These are phyloP conservation scores for Ciconia boyciana DNA, from an alignment of 2,113 vertebrate species.

Conservation along the genomic window DNA sequence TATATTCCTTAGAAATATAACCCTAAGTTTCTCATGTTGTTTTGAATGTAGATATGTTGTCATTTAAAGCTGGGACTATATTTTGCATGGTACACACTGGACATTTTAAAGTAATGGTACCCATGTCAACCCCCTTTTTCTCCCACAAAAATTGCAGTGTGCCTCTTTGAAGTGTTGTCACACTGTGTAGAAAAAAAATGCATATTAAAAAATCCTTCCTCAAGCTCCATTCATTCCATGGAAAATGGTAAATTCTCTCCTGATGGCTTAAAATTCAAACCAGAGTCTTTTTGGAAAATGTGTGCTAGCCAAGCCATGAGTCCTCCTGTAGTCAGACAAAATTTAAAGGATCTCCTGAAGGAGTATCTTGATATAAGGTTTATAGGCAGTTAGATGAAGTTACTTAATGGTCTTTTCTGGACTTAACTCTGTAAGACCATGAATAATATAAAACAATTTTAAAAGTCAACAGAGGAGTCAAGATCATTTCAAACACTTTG, in stretches of 20 bases:
- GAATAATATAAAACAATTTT: background rate
- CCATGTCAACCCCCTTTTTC: background rate
- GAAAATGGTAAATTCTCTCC: background rate
- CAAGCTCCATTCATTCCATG: background rate
- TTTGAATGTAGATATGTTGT: background rate
- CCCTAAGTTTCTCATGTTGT: background rate
- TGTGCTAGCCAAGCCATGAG: background rate
- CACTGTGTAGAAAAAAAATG: fast-evolving
- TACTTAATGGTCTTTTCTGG: background rate
- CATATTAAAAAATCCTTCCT: background rate
- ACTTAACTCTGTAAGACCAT: background rate
- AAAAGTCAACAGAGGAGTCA: background rate
- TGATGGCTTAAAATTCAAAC: background rate
- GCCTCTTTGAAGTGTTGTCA: background rate
- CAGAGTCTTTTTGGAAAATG: background rate
- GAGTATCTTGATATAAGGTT: background rate
- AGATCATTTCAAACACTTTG: background rate
- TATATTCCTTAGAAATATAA: background rate
- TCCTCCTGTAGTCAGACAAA: background rate
- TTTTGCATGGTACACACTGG: background rate
- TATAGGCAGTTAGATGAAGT: background rate
- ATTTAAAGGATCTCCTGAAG: background rate
- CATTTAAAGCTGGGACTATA: background rate
- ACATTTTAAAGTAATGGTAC: background rate
- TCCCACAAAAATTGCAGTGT: background rate